Conservation (phyloP, 92 coral and sea anemone species). For the Zoanthus gigantus region DNA sequence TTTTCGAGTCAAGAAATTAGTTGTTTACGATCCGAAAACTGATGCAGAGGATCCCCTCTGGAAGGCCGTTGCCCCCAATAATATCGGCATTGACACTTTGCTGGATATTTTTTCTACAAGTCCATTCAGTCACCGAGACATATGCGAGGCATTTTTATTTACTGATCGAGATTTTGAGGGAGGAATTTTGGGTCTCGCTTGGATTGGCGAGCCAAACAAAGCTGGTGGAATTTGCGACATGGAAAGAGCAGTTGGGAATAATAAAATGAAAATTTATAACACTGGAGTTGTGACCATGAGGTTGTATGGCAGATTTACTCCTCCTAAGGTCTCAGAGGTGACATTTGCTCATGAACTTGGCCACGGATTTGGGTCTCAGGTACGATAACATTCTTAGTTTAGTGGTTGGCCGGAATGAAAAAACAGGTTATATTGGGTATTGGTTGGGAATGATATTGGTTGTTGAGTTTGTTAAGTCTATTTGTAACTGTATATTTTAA, state of each 20-base stretch:
- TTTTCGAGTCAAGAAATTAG: constrained; percentile 81
- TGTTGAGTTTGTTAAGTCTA: background rate
- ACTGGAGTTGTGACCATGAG: constrained; percentile 90
- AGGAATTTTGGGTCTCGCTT: constrained; percentile 96
- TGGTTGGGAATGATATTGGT: too few species aligned
- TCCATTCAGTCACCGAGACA: constrained; percentile 64
- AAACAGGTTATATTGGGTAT: too few species aligned
- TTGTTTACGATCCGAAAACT: constrained; percentile 63
- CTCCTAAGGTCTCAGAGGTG: constrained; percentile 93
- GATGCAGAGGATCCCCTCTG: constrained; percentile 58
- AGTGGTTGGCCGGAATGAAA: too few species aligned
- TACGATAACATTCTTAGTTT: background rate
- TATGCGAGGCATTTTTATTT: constrained; percentile 95
- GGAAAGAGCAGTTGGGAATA: constrained; percentile 44
- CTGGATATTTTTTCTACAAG: constrained; percentile 75
- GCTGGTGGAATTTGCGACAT: constrained; percentile 92
- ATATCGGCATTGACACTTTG: constrained; percentile 90
- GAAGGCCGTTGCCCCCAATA: constrained; percentile 61
- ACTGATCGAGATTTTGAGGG: constrained; percentile 96
- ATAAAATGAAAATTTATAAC: constrained; percentile 79
- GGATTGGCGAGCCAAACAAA: constrained; percentile 81
- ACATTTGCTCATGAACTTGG: constrained; percentile 99
- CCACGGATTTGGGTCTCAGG: constrained; percentile 98
- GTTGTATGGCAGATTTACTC: constrained; percentile 85
- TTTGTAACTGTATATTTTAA: background rate